phyloP scores from a whole-genome alignment of 2,888 invertebrate genomes.

The Chrysolina americana region DNA sequence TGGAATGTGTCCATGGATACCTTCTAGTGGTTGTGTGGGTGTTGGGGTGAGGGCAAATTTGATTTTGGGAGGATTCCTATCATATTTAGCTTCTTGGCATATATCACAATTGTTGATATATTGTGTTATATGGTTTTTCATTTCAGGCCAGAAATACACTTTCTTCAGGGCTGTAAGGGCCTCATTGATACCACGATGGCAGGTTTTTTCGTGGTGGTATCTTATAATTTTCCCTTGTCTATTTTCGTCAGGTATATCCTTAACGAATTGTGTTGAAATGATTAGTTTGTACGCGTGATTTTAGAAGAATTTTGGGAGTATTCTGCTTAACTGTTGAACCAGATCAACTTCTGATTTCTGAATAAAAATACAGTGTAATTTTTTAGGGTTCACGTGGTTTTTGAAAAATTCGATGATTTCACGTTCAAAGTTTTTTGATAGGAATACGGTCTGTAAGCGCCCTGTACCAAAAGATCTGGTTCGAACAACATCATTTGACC shows the following conservation, averaged over 20 bases:
- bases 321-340: background rate
- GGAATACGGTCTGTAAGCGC: no score
- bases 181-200: constrained; percentile 21
- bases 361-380: no score
- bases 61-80: constrained; percentile 13
- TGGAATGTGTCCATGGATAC: background rate
- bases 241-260: background rate
- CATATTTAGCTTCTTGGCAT: constrained; percentile 25
- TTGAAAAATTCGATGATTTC: no score
- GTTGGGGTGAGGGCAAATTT: constrained; percentile 15
- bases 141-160: no score
- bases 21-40: constrained; percentile 21
- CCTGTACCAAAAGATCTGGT: no score
- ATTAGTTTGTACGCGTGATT: background rate
- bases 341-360: constrained; percentile 18
- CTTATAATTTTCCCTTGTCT: constrained; percentile 17
- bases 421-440: no score
- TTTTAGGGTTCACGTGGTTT: constrained; percentile 3
- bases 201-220: constrained; percentile 19
- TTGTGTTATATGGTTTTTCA: no score
- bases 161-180: no score
- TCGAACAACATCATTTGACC: no score
- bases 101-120: constrained; percentile 20
- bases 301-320: constrained; percentile 8
- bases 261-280: background rate